Percentiles rank a stretch among this genome's conserved stretches.
Conservation (phyloP, 2,113 vertebrate species). For the Siniperca knerii region DNA sequence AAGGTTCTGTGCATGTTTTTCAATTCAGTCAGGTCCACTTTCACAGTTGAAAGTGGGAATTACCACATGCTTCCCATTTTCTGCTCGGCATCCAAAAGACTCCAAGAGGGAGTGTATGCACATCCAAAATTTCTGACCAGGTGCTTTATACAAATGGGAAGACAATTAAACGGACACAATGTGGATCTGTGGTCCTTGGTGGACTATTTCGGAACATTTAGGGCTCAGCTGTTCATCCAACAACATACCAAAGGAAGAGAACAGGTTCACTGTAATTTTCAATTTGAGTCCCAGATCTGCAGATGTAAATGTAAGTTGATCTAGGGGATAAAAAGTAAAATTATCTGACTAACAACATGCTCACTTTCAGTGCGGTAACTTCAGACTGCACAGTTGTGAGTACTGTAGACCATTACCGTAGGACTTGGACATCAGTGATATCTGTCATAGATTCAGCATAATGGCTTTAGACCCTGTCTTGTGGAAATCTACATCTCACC, state of each 20-base stretch:
- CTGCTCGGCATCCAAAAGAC: constrained; percentile 58
- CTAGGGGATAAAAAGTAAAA: constrained; percentile 51
- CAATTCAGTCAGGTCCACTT: constrained; percentile 15
- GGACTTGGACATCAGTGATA: constrained; percentile 62
- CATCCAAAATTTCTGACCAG: constrained; percentile 70
- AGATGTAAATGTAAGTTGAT: constrained; percentile 66
- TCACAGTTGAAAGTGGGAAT: constrained; percentile 35
- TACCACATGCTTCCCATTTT: constrained; percentile 68
- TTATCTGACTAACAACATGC: constrained; percentile 61
- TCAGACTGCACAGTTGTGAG: constrained; percentile 38
- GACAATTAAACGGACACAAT: constrained; percentile 56
- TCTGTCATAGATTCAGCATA: constrained; percentile 75
- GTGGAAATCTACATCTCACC: constrained; percentile 71
- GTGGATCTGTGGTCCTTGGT: constrained; percentile 63
- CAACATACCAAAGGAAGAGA: constrained; percentile 55
- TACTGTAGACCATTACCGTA: constrained; percentile 52
- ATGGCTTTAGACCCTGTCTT: constrained; percentile 70
- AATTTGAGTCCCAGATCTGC: constrained; percentile 42
- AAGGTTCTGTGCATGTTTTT: not conserved
- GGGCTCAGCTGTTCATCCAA: constrained; percentile 67
- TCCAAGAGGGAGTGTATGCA: constrained; percentile 45
- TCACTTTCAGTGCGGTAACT: constrained; percentile 39
- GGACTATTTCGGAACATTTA: constrained; percentile 56
- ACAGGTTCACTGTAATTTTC: constrained; percentile 60
- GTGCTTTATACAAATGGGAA: constrained; percentile 70